Base-by-base conservation (phyloP, 2,797 vertebrate species). In the Vespertilio murinus region DNA sequence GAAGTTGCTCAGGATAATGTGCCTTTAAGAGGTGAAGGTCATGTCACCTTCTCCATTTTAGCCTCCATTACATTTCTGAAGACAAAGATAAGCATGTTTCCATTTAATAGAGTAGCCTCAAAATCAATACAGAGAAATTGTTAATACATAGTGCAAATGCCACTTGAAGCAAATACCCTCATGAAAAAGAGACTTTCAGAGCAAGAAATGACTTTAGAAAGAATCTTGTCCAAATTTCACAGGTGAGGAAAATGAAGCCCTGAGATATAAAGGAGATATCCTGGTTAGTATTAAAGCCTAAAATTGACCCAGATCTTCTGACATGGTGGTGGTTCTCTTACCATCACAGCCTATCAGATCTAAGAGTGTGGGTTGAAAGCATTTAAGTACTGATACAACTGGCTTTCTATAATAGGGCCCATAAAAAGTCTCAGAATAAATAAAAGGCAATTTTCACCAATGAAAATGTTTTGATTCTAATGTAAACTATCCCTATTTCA, bases 71-170 rank as follows among this genome's bases (percentile, higher is more conserved):
- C 28, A 42, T 22, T 59, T 6, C 20, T 22, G 28, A 86, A 77
- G 65, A 91, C 17, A 65, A 67, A 75, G 59, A 81, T 59, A 93
- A 95, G 78, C 69, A 49, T 52, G 28, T 52, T 65, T 83, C 64
- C 78, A 49, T 49, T 90, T 92, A 89, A 82, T 13, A 85, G n/a
- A 90, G n/a, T 49, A 56, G 47, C 23, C 83, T 78, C 17, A 91
- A 85, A 91, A 88, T 89, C 88, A 94, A 61, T 83, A 92, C 17
- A 71, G 45, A 93, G 64, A 92, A 95, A 94, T 25, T 79, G 38
- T 87, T 91, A 93, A 75, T 91, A 65, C 14, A 8, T 5, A 91
- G 61, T 78, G 77, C 38, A 90, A 92, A 95, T 80, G 64, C 45
- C 69, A 84, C 84, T 90, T 61, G 45, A 96, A 93, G 23, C 45